These are phyloP conservation scores for Oxyura jamaicensis DNA, from an alignment of 2,113 vertebrate species.

Conservation along the genomic window DNA sequence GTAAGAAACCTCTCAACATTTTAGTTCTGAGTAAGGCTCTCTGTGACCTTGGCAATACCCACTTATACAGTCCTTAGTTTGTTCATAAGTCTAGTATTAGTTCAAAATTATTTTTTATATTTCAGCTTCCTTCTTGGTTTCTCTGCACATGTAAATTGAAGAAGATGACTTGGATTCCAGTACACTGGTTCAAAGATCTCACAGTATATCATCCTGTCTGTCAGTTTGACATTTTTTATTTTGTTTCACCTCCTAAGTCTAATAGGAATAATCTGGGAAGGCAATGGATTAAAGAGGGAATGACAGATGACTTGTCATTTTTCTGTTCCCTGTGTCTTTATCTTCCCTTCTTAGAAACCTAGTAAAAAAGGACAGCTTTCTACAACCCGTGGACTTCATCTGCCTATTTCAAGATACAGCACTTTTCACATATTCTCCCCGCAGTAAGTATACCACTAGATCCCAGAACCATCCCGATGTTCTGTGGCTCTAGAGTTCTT, in stretches of 20 bases:
- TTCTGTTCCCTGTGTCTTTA: background rate
- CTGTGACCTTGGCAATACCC: background rate
- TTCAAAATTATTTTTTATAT: background rate
- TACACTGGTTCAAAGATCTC: background rate
- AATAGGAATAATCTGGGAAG: background rate
- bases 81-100: background rate
- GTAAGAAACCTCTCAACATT: background rate
- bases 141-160: background rate
- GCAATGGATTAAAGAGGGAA: background rate
- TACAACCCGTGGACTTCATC: background rate
- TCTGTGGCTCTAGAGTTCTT: background rate
- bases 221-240: slow-evolving; percentile 30
- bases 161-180: background rate
- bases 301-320: background rate
- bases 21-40: background rate
- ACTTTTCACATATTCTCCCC: background rate
- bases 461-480: background rate
- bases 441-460: background rate
- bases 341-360: background rate
- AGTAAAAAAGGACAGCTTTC: background rate
- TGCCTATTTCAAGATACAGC: background rate
- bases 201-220: slow-evolving; percentile 24
- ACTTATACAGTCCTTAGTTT: background rate
- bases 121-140: background rate
- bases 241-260: slow-evolving; percentile 16